phyloP scores from a whole-genome alignment of 2,113 vertebrate genomes.

The Syngnathus floridae region DNA sequence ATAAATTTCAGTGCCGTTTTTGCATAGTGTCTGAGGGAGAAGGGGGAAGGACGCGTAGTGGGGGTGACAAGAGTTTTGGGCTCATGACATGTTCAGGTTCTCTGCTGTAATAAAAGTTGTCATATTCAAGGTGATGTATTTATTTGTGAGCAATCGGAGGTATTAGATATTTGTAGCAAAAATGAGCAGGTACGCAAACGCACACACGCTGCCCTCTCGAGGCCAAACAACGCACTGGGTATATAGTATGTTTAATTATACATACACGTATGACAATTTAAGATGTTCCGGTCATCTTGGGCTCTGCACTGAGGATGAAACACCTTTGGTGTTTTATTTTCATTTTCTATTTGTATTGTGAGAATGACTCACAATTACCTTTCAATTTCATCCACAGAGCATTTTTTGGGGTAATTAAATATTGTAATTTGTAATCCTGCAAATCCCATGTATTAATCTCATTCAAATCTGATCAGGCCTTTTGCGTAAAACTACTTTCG shows the following conservation, averaged over 20 bases:
- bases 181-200: neutral
- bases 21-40: conserved; percentile 1
- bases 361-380: neutral
- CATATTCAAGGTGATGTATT: conserved; percentile 57
- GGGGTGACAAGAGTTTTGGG: conserved; percentile 25
- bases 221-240: neutral
- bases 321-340: too few species aligned
- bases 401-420: too few species aligned
- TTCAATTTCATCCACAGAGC: too few species aligned
- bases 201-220: neutral
- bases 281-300: neutral
- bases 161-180: neutral
- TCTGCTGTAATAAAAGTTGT: conserved; percentile 62
- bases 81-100: conserved; percentile 52
- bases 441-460: neutral
- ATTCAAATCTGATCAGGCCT: too few species aligned
- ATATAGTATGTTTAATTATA: neutral
- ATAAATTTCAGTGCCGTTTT: conserved; percentile 21
- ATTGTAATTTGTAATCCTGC: neutral
- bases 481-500: neutral
- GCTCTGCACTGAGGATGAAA: neutral
- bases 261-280: neutral
- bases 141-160: conserved; percentile 52
- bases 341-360: neutral
- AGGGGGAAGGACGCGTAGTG: neutral